A percentile compares a stretch with the other conserved stretches of the same genome.
phyloP scores from a whole-genome alignment of 2,797 vertebrate genomes.

The Avahi laniger region DNA sequence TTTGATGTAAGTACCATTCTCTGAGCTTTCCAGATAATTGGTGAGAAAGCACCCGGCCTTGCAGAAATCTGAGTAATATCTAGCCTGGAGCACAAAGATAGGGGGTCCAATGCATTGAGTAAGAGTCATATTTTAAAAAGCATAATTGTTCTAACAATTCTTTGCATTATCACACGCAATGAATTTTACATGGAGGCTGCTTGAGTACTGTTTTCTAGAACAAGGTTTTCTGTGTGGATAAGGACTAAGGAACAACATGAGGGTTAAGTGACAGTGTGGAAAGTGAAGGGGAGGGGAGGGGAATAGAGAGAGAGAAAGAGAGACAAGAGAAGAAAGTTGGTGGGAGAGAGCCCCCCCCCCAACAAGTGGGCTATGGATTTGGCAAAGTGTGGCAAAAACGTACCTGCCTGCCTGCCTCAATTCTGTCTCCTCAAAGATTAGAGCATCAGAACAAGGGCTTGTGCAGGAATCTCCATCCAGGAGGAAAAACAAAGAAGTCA shows the following conservation, averaged over 20 bases:
- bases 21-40: conserved; percentile 71
- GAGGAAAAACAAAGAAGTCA: background rate
- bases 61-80: conserved; percentile 67
- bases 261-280: background rate
- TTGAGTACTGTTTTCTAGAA: background rate
- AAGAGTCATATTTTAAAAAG: conserved; percentile 63
- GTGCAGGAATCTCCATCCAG: background rate
- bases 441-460: background rate
- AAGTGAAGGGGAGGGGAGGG: background rate
- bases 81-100: conserved; percentile 57
- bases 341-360: too few species aligned
- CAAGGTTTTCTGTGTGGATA: background rate
- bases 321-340: background rate
- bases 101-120: conserved; percentile 52
- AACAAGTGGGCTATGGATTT: background rate
- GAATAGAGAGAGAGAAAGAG: background rate
- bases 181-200: background rate
- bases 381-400: background rate
- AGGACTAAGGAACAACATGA: background rate
- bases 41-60: conserved; percentile 64
- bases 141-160: conserved; percentile 32
- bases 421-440: background rate
- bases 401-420: background rate
- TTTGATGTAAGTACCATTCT: conserved; percentile 77
- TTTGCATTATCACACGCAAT: background rate